phyloP scores from a whole-genome alignment of 2,888 invertebrate species.

The Marronus borbonicus region DNA sequence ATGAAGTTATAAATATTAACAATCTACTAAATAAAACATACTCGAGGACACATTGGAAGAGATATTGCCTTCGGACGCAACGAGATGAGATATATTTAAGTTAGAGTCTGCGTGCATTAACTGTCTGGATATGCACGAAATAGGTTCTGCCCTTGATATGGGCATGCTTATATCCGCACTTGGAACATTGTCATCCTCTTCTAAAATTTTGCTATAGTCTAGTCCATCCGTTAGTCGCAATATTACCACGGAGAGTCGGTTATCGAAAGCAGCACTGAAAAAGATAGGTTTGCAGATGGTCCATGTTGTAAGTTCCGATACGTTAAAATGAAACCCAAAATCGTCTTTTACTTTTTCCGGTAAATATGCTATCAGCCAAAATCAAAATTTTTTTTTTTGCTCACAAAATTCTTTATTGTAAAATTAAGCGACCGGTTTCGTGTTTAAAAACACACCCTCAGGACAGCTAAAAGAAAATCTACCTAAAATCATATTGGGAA shows the following conservation, averaged over 20 bases:
- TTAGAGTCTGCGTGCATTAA: constrained; percentile 83
- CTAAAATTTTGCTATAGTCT: constrained; percentile 76
- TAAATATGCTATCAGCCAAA: no score
- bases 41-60: constrained; percentile 50
- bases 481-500: no score
- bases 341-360: no score
- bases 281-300: constrained; percentile 1
- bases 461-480: no score
- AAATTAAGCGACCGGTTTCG: no score
- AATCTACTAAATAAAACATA: constrained; percentile 23
- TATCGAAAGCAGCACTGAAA: constrained; percentile 91
- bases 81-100: constrained; percentile 75
- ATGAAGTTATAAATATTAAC: no score
- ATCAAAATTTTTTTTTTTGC: no score
- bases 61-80: constrained; percentile 59
- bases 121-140: constrained; percentile 71
- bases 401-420: no score
- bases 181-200: constrained; percentile 67
- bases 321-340: no score
- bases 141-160: constrained; percentile 58
- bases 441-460: no score
- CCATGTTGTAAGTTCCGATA: no score
- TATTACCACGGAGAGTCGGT: constrained; percentile 91
- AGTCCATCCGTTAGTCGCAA: constrained; percentile 89
- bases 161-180: constrained; percentile 66